Percentiles rank a stretch among this genome's conserved stretches.
Conservation (phyloP, 2,888 invertebrate genomes). For the Tyria jacobaeae region DNA sequence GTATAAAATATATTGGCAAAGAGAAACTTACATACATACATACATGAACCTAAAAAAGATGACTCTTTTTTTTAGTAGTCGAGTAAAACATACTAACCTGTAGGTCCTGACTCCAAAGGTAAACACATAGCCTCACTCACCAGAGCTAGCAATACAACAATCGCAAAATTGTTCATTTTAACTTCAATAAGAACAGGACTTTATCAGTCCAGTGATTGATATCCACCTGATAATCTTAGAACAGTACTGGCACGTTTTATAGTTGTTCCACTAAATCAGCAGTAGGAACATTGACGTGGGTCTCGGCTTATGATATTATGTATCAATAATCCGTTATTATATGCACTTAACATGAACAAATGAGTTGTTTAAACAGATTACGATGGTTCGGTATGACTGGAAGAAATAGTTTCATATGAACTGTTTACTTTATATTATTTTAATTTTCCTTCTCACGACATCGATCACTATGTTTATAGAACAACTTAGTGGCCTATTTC, state of each 20-base stretch:
- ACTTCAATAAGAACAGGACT: constrained; percentile 7
- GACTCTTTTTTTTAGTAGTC: too few relatives aligned
- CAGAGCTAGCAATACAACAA: constrained; percentile 52
- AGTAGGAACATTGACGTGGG: constrained; percentile 48
- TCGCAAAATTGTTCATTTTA: constrained; percentile 43
- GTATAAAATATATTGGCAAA: too few relatives aligned
- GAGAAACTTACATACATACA: neutral
- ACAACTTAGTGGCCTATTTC: too few relatives aligned
- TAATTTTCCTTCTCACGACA: too few relatives aligned
- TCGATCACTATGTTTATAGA: too few relatives aligned
- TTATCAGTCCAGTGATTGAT: neutral
- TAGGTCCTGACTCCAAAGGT: constrained; percentile 54
- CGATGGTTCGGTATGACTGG: constrained; percentile 28
- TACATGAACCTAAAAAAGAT: neutral
- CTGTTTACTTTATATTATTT: too few relatives aligned
- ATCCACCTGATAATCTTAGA: constrained; percentile 17
- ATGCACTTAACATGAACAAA: constrained; percentile 46
- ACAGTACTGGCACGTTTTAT: constrained; percentile 40
- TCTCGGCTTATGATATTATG: constrained; percentile 50
- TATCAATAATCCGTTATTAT: constrained; percentile 55
- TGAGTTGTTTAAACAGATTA: constrained; percentile 42
- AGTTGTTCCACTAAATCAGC: constrained; percentile 18
- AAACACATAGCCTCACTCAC: constrained; percentile 52
- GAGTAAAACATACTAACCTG: constrained; percentile 48
- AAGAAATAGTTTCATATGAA: neutral